A percentile compares a stretch with the other conserved stretches of the same genome.
phyloP scores from a whole-genome alignment of 1,140 invertebrate species.

The Microplitis mediator region DNA sequence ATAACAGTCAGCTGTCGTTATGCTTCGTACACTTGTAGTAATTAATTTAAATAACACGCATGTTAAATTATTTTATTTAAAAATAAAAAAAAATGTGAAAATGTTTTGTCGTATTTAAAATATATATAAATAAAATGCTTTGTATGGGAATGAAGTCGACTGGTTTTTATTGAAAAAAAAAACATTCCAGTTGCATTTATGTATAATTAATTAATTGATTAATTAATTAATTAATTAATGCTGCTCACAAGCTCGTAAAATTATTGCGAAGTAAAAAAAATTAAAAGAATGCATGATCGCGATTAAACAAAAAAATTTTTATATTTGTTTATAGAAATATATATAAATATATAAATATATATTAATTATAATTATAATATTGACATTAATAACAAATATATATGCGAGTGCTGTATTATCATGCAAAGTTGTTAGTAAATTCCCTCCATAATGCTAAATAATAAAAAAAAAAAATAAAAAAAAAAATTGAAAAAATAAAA shows the following conservation, averaged over 20 bases:
- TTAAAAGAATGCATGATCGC: constrained; percentile 26
- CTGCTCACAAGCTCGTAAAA: constrained; percentile 11
- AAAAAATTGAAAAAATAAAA: constrained; percentile 40
- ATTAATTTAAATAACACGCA: constrained; percentile 7
- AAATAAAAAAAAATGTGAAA: constrained; percentile 3
- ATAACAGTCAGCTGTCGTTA: background rate
- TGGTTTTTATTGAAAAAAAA: background rate
- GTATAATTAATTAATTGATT: background rate
- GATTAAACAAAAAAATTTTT: constrained; percentile 48
- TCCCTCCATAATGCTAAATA: constrained; percentile 58
- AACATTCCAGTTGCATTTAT: constrained; percentile 34
- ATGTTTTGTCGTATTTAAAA: background rate
- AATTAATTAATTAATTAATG: background rate
- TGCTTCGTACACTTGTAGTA: constrained; percentile 1
- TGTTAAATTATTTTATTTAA: background rate
- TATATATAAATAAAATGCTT: constrained; percentile 5
- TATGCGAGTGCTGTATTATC: constrained; percentile 51
- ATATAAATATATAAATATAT: too few species aligned
- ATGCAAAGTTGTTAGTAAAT: constrained; percentile 58
- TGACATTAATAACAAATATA: background rate
- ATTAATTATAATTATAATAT: too few species aligned
- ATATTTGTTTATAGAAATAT: constrained; percentile 57
- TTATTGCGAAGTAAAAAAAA: background rate
- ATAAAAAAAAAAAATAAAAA: too few species aligned
- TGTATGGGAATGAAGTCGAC: background rate